Evolutionary conservation across 2,797 vertebrate species (phyloP), one percentile per base, ranked within the genome.

Genomic region (Ibycter americanus): DNA sequence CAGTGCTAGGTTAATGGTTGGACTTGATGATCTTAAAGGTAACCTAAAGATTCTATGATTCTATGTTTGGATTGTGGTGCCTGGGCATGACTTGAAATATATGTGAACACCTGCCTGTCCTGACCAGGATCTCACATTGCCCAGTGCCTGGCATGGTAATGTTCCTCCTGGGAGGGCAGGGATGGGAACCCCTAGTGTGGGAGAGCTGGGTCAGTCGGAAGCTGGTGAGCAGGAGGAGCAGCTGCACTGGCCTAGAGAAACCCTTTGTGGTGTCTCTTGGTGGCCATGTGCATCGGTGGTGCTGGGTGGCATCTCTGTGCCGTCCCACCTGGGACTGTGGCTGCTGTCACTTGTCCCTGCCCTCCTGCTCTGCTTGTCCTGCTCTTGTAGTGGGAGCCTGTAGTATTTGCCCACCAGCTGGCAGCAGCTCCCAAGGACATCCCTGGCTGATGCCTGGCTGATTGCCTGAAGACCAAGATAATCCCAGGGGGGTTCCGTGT

Each of bases 101-200:
- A 10, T 0, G 2, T 68, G 51, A 65, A 36, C 23, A 32, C 16
- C 32, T 46, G 1, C 23, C 54, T 62, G 42, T 18, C 61, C 42
- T 4, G 4, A 0, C 22, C 2, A 4, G 58, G 17, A 29, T 55
- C 42, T 66, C 1, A 1, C 1, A 0, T 21, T 59, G 27, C 23
- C 31, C 31, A 10, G 44, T 83, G 31, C 52, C 58, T 54, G 36
- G 25, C 6, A 12, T 52, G 59, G 42, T 13, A 49, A 23, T 67
- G 54, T 15, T 68, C 6, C 17, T 51, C 15, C 59, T 29, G 34
- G n/a, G 55, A 27, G 12, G 18, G 32, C 52, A 83, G 27, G 36
- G 40, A 4, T 55, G 27, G 13, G 4, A 32, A 32, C 6, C 22
- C 11, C 23, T 2, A 4, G 4, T 31, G 26, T 21, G 25, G 59